Evolutionary conservation across 2,113 vertebrate genomes (phyloP).

Genomic region (Heterotis niloticus): DNA sequence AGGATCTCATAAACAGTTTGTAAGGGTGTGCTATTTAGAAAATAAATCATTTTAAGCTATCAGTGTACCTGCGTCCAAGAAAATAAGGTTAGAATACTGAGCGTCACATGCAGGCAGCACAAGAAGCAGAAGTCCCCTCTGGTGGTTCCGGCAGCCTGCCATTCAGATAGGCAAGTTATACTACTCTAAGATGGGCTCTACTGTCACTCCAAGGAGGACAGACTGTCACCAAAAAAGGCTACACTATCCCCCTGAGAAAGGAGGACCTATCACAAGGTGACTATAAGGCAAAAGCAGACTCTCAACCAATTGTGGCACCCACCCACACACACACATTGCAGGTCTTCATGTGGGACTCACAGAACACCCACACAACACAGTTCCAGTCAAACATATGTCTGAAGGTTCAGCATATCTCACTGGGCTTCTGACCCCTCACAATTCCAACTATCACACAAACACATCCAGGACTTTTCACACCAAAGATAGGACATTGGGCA

Average conservation of each 20-base stretch:
- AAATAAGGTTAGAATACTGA: neutral
- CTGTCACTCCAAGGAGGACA: neutral
- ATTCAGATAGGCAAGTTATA: neutral
- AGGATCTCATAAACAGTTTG: neutral
- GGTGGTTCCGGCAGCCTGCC: neutral
- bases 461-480: too few relatives aligned
- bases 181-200: neutral
- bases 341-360: neutral
- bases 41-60: neutral
- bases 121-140: neutral
- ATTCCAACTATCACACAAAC: too few relatives aligned
- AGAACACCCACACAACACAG: too few relatives aligned
- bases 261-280: neutral
- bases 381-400: too few relatives aligned
- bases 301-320: neutral
- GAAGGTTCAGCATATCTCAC: too few relatives aligned
- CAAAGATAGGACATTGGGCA: too few relatives aligned
- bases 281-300: neutral
- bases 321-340: neutral
- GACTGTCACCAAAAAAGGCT: neutral
- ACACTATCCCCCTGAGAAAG: neutral
- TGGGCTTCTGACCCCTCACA: too few relatives aligned
- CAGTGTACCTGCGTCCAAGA: neutral
- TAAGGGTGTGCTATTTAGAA: neutral
- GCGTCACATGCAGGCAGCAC: neutral